These are phyloP conservation scores for Labrus mixtus DNA, from an alignment of 2,113 vertebrate species.

Conservation along the genomic window DNA sequence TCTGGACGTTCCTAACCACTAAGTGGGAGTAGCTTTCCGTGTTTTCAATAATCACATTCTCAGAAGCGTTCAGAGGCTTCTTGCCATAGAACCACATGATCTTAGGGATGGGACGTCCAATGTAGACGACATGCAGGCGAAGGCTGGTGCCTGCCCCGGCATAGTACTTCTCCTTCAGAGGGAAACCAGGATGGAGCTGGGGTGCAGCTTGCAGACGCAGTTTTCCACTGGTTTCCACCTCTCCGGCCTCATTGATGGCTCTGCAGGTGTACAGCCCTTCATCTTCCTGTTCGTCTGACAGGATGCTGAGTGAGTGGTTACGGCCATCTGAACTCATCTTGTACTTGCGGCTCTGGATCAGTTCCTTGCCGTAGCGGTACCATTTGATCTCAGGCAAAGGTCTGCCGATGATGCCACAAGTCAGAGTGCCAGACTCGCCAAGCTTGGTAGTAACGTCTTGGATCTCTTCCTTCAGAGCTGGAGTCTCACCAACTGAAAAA, in stretches of 20 bases:
- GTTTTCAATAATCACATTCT: constrained; percentile 94
- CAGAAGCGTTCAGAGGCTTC: constrained; percentile 92
- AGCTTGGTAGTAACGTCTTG: constrained; percentile 92
- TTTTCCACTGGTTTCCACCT: constrained; percentile 95
- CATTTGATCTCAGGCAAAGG: constrained; percentile 98
- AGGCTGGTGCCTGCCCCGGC: constrained; percentile 93
- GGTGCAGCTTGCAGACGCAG: constrained; percentile 93
- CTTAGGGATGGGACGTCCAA: constrained; percentile 96
- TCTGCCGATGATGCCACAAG: constrained; percentile 94
- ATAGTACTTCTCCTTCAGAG: constrained; percentile 94
- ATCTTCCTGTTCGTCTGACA: constrained; percentile 97
- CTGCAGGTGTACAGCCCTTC: constrained; percentile 96
- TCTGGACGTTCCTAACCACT: constrained; percentile 95
- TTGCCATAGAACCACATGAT: constrained; percentile 98
- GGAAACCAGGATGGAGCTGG: constrained; percentile 96
- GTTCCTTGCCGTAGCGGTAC: constrained; percentile 96
- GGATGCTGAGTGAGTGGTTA: constrained; percentile 91
- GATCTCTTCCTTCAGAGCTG: constrained; percentile 91
- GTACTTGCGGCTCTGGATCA: constrained; percentile 97
- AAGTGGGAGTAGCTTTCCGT: constrained; percentile 97
- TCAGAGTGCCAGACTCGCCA: constrained; percentile 91
- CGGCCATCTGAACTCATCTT: constrained; percentile 99
- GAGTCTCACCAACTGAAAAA: constrained; percentile 92
- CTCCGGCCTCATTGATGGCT: constrained; percentile 94
- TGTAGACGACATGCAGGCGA: constrained; percentile 95